A percentile compares a stretch with the other conserved stretches of the same genome.
Evolutionary conservation across 2,797 vertebrate genomes (phyloP).

Genomic region (Anabacerthia variegaticeps): DNA sequence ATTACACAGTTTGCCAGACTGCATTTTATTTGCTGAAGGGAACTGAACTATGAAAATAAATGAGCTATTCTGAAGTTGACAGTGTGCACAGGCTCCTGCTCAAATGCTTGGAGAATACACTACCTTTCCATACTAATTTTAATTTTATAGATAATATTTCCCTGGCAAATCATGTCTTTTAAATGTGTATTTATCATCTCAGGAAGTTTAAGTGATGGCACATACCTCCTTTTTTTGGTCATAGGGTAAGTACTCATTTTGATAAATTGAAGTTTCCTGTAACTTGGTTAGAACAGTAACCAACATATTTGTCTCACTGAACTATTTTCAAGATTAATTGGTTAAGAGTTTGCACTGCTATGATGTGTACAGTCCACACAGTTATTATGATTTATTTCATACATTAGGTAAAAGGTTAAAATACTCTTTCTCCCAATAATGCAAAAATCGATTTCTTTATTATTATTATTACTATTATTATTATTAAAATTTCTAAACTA

Average conservation of each 20-base stretch:
- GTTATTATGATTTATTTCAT: not conserved
- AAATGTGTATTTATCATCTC: not conserved
- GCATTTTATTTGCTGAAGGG: not conserved
- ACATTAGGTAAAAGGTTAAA: not conserved
- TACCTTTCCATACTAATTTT: not conserved
- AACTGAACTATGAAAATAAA: not conserved
- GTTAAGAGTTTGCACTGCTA: not conserved
- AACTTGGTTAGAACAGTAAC: not conserved
- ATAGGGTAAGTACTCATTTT: not conserved
- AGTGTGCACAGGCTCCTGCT: not conserved
- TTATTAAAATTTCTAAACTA: not conserved
- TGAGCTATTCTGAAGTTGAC: not conserved
- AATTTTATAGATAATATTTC: not conserved
- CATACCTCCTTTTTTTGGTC: not conserved
- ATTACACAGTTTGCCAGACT: not conserved
- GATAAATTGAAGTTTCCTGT: not conserved
- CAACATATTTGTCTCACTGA: not conserved
- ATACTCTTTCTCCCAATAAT: not conserved
- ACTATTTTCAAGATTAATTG: conserved; percentile 2
- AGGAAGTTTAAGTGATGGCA: not conserved
- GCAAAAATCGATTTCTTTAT: not conserved
- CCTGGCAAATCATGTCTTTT: not conserved
- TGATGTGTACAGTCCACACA: not conserved
- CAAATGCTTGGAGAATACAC: not conserved
- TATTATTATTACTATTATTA: not conserved